These are phyloP conservation scores for Cladopsammia gracilis DNA, from an alignment of 64 coral and sea anemone species.

Conservation along the genomic window DNA sequence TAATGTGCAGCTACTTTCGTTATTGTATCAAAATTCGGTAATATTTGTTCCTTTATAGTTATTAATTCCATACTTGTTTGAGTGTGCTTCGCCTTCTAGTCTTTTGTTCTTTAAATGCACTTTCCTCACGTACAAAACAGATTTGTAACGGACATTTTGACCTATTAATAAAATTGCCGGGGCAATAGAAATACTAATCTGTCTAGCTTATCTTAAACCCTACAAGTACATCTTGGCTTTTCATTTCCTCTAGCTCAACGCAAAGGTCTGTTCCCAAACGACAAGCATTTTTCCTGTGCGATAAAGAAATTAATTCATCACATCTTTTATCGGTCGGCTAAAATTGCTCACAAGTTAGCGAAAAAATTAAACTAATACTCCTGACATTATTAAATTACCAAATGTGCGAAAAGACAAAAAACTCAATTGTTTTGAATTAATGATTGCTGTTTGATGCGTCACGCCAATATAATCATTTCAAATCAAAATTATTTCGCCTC, in stretches of 20 bases:
- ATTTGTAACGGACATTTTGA: neutral
- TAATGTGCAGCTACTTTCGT: too few relatives aligned
- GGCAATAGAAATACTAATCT: neutral
- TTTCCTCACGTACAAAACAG: neutral
- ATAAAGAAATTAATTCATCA: neutral
- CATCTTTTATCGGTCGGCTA: neutral
- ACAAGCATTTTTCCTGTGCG: neutral
- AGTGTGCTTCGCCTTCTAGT: too few relatives aligned
- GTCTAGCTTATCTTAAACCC: neutral
- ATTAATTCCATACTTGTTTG: too few relatives aligned
- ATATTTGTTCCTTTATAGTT: too few relatives aligned
- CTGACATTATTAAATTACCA: conserved; percentile 1
- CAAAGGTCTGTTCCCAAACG: neutral
- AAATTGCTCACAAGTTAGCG: neutral
- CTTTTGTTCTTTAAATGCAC: too few relatives aligned
- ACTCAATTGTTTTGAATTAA: neutral
- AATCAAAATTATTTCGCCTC: too few relatives aligned
- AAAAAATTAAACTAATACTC: neutral
- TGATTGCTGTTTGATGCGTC: neutral
- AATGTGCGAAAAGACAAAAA: neutral
- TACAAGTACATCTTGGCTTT: neutral
- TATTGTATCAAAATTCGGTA: too few relatives aligned
- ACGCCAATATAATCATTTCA: neutral
- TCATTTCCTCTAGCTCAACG: neutral
- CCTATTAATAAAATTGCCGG: neutral